Base-by-base conservation (phyloP, 2,113 vertebrate genomes). In the Arenaria interpres region DNA sequence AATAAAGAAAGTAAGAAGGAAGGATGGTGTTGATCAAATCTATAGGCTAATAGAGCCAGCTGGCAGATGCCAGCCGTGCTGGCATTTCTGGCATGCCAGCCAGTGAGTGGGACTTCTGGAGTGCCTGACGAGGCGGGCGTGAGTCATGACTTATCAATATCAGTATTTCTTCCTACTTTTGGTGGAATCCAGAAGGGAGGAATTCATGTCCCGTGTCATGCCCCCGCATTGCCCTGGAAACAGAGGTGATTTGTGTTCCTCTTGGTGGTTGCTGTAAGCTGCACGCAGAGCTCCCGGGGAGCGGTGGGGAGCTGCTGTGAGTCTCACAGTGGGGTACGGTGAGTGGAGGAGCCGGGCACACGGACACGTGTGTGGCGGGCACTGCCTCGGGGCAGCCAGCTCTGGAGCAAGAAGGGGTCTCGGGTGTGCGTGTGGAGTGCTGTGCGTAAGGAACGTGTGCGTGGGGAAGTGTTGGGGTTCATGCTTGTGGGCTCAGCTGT, bases 401-500 rank as follows among this genome's bases (percentile, higher is more conserved):
- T 35, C 43, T 59, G 37, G 33, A 63, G 72, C 33, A 57, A 25
- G 13, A 27, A 27, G 10, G 41, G 57, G 13, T 39, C 43, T 67
- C 0, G 0, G 20, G 10, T 12, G n/a, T 16, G 39, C 4, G 12
- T 45, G 59, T 27, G 0, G 0, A 24, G n/a, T 25, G n/a, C 33
- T 74, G 23, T 9, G 57, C 4, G 1, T 20, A 14, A 32, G 59
- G 14, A 57, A 2, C 1, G 2, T 19, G 30, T 1, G 0, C 12
- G 14, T 41, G 35, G 85, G 53, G 28, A 75, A 8, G 35, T 7
- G 27, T 11, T 73, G 28, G 60, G 12, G 46, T 82, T 68, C 2
- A 2, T 72, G 85, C 19, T 41, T 71, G 25, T 88, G 63, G 7
- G 21, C 67, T 53, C 6, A 22, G 41, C 54, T 84, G 10, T 14